phyloP scores from a whole-genome alignment of 2,888 invertebrate genomes.

The Drosophila prostipennis region DNA sequence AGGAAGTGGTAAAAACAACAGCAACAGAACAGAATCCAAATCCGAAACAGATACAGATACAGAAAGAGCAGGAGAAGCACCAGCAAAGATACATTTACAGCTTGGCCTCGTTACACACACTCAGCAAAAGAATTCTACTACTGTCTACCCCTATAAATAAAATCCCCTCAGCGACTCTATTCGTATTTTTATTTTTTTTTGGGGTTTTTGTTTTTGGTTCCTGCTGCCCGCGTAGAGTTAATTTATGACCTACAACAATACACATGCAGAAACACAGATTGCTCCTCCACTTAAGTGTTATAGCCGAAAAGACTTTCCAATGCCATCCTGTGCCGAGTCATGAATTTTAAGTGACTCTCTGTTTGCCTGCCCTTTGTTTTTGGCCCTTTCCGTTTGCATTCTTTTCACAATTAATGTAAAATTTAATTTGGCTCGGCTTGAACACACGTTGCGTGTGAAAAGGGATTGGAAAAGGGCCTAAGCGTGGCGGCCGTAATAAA shows the following conservation, averaged over 20 bases:
- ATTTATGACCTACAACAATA: slow-evolving; percentile 63
- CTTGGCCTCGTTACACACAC: slow-evolving; percentile 57
- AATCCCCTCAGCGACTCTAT: slow-evolving; percentile 40
- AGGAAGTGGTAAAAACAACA: slow-evolving; percentile 45
- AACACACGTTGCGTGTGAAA: slow-evolving; percentile 44
- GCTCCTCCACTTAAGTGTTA: slow-evolving; percentile 57
- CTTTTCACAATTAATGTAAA: slow-evolving; percentile 51
- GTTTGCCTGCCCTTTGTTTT: slow-evolving; percentile 8
- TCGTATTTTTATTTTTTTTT: not conserved
- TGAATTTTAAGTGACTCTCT: slow-evolving; percentile 70
- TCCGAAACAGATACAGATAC: slow-evolving; percentile 24
- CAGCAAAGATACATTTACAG: slow-evolving; percentile 60
- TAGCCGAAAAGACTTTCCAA: slow-evolving; percentile 37
- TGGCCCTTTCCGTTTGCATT: slow-evolving; percentile 34
- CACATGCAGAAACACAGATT: slow-evolving; percentile 25
- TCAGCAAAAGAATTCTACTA: slow-evolving; percentile 24
- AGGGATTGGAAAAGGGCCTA: slow-evolving; percentile 19
- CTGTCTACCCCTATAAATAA: slow-evolving; percentile 53
- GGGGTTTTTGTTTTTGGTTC: slow-evolving; percentile 1
- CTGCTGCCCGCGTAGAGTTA: slow-evolving; percentile 54
- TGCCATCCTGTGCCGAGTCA: slow-evolving; percentile 49
- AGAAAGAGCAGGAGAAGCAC: slow-evolving; percentile 17
- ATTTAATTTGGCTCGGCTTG: slow-evolving; percentile 48
- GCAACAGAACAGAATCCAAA: slow-evolving; percentile 28
- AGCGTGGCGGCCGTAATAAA: slow-evolving; percentile 23